These are phyloP conservation scores for Eriosoma lanigerum DNA, from an alignment of 1,140 invertebrate genomes.

Conservation along the genomic window DNA sequence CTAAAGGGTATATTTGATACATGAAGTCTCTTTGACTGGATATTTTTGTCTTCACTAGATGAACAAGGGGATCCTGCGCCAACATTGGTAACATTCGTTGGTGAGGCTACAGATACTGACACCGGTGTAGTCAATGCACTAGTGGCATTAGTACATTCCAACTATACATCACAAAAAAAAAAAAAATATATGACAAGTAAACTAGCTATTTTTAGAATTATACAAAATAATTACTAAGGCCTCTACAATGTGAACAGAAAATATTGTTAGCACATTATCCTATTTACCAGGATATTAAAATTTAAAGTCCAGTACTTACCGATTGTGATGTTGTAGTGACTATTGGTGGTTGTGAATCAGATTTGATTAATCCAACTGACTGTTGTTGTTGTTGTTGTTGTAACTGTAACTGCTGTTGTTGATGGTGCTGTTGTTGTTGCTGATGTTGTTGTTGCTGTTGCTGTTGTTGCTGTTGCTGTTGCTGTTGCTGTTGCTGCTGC, in stretches of 20 bases:
- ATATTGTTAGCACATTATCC: slow-evolving; percentile 24
- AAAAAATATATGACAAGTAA: slow-evolving; percentile 55
- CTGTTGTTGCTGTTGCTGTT: not conserved
- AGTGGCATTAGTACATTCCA: slow-evolving; percentile 54
- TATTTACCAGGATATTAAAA: slow-evolving; percentile 1
- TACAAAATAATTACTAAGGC: slow-evolving; percentile 54
- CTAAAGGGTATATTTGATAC: slow-evolving; percentile 99
- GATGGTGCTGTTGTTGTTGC: not conserved
- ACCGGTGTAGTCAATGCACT: slow-evolving; percentile 54
- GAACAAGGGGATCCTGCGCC: slow-evolving; percentile 55
- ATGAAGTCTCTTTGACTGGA: slow-evolving; percentile 83
- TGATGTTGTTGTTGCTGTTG: not conserved
- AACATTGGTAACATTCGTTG: slow-evolving; percentile 54
- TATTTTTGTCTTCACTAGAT: slow-evolving; percentile 59
- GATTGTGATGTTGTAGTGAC: slow-evolving; percentile 32
- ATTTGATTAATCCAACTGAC: slow-evolving; percentile 18
- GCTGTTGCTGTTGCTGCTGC: slow-evolving; percentile 12
- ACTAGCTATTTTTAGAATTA: slow-evolving; percentile 55
- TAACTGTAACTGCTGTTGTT: not conserved
- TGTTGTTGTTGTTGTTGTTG: slow-evolving; percentile 4
- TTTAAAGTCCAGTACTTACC: not conserved
- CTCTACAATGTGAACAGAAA: slow-evolving; percentile 50
- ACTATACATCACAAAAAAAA: slow-evolving; percentile 54
- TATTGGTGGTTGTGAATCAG: slow-evolving; percentile 28
- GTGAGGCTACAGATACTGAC: slow-evolving; percentile 50